A percentile compares a stretch with the other conserved stretches of the same genome.
phyloP scores from a whole-genome alignment of 2,113 vertebrate genomes.

The Dolichallabes microphthalmus region DNA sequence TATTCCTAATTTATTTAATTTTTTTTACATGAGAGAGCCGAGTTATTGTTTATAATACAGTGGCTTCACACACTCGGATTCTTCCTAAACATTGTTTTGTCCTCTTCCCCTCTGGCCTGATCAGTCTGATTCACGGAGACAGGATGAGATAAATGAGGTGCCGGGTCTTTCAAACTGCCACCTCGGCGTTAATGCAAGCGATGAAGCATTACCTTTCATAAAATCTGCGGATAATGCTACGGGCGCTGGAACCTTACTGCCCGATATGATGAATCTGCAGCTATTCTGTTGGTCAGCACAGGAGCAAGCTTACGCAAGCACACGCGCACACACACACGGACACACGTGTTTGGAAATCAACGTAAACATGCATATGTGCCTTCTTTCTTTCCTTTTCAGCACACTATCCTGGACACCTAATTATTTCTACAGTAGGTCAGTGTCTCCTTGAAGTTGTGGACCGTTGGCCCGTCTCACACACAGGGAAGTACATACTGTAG shows the following conservation, averaged over 20 bases:
- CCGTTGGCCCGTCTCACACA: not conserved
- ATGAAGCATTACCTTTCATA: constrained; percentile 41
- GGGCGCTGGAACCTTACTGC: constrained; percentile 30
- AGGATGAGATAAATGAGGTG: constrained; percentile 34
- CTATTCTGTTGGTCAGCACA: constrained; percentile 35
- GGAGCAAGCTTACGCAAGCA: not conserved
- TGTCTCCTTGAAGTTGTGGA: not conserved
- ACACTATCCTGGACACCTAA: not conserved
- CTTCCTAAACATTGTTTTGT: constrained; percentile 38
- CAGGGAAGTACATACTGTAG: not conserved
- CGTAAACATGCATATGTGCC: not conserved
- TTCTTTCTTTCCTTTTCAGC: not conserved
- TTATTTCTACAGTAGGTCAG: not conserved
- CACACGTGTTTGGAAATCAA: not conserved
- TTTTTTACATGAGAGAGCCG: not conserved
- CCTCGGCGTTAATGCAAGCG: constrained; percentile 34
- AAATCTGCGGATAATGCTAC: constrained; percentile 19
- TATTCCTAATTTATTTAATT: not conserved
- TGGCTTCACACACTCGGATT: constrained; percentile 19
- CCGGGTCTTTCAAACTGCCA: constrained; percentile 25
- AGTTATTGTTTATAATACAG: constrained; percentile 23
- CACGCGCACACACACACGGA: not conserved
- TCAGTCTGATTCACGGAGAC: constrained; percentile 20
- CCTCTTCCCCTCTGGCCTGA: constrained; percentile 13
- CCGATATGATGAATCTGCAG: constrained; percentile 40